Percentiles rank a stretch among this genome's conserved stretches.
phyloP scores from a whole-genome alignment of 2,888 invertebrate genomes.

The Chrysolina americana region DNA sequence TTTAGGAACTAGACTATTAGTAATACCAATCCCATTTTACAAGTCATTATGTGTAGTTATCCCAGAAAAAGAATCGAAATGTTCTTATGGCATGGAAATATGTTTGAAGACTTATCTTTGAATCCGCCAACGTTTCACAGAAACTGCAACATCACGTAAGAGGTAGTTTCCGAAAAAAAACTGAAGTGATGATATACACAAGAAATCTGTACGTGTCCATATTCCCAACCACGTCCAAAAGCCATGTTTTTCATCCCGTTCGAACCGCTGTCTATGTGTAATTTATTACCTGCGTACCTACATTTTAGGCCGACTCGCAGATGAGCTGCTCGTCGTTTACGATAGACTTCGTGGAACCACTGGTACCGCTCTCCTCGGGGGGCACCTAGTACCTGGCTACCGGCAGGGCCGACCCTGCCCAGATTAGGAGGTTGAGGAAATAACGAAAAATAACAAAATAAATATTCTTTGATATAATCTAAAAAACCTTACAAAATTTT shows the following conservation, averaged over 20 bases:
- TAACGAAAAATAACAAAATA: background rate
- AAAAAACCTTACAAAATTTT: too few species aligned
- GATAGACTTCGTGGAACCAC: constrained; percentile 68
- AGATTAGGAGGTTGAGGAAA: background rate
- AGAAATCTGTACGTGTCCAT: too few species aligned
- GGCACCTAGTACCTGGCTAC: constrained; percentile 32
- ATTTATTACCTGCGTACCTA: constrained; percentile 45
- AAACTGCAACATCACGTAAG: constrained; percentile 9
- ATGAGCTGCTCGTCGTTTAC: constrained; percentile 55
- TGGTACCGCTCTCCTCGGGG: constrained; percentile 55
- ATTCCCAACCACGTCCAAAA: constrained; percentile 16
- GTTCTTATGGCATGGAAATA: too few species aligned
- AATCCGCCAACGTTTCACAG: background rate
- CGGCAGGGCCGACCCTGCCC: constrained; percentile 4
- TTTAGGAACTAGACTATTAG: too few species aligned
- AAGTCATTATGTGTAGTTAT: too few species aligned
- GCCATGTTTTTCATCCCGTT: constrained; percentile 18
- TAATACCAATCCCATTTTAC: too few species aligned
- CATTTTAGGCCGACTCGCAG: constrained; percentile 33
- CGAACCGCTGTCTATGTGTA: constrained; percentile 39
- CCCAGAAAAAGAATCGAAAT: too few species aligned
- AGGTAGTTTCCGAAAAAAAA: background rate
- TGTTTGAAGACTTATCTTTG: too few species aligned
- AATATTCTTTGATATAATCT: background rate
- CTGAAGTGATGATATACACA: background rate